phyloP scores from a whole-genome alignment of 2,797 vertebrate genomes.

The Acipenser transmontanus region DNA sequence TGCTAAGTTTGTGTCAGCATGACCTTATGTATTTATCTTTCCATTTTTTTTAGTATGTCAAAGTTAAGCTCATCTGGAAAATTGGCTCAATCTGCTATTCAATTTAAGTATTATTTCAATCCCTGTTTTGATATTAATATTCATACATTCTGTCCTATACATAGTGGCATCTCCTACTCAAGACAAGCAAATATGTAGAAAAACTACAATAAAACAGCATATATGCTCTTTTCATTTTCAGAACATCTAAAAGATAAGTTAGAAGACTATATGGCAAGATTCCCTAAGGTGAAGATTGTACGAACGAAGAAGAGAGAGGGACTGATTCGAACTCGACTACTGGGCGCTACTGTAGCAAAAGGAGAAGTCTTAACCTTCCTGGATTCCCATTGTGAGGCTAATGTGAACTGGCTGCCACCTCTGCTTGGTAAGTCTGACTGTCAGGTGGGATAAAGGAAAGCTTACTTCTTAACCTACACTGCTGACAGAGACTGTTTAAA shows the following conservation, averaged over 20 bases:
- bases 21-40: too few relatives aligned
- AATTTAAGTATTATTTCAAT: too few relatives aligned
- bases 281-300: slow-evolving; percentile 78
- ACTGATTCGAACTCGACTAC: slow-evolving; percentile 75
- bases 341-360: slow-evolving; percentile 74
- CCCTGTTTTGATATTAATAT: too few relatives aligned
- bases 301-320: slow-evolving; percentile 82
- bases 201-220: too few relatives aligned
- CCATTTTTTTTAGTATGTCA: too few relatives aligned
- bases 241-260: slow-evolving; percentile 74
- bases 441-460: not conserved
- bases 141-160: too few relatives aligned
- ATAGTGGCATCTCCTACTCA: too few relatives aligned
- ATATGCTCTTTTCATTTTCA: slow-evolving; percentile 34
- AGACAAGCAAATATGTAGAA: too few relatives aligned
- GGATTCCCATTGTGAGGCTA: slow-evolving; percentile 82
- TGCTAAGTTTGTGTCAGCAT: too few relatives aligned
- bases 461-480: not conserved
- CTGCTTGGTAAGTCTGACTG: slow-evolving; percentile 67
- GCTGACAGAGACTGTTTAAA: too few relatives aligned
- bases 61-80: too few relatives aligned
- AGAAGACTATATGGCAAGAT: slow-evolving; percentile 75
- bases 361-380: slow-evolving; percentile 80
- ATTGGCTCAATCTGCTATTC: too few relatives aligned
- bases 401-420: slow-evolving; percentile 81